Evolutionary conservation across 1,140 invertebrate genomes (phyloP).

Genomic region (Ooceraea biroi): DNA sequence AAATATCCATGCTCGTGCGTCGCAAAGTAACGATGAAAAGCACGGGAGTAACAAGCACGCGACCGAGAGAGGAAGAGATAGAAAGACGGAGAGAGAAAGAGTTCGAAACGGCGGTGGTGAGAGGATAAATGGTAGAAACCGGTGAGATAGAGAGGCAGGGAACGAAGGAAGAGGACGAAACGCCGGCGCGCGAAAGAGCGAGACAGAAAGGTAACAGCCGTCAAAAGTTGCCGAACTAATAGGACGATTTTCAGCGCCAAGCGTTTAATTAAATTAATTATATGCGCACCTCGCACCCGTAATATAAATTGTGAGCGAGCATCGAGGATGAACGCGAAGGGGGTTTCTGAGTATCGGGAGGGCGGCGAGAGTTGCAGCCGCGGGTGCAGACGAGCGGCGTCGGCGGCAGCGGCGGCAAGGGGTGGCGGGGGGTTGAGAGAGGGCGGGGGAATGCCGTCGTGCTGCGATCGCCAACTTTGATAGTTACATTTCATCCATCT

Average conservation of each 20-base stretch:
- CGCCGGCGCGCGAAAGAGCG: conserved; percentile 35
- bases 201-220: conserved; percentile 73
- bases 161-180: conserved; percentile 65
- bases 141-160: conserved; percentile 59
- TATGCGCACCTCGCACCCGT: conserved; percentile 83
- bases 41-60: conserved; percentile 26
- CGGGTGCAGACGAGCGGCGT: conserved; percentile 19
- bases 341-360: conserved; percentile 62
- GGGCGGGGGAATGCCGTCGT: conserved; percentile 74
- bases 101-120: conserved; percentile 11
- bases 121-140: conserved; percentile 55
- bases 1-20: conserved; percentile 40
- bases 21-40: conserved; percentile 34
- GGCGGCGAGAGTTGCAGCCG: conserved; percentile 50
- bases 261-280: conserved; percentile 87
- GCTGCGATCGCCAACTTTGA: conserved; percentile 85
- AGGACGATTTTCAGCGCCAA: conserved; percentile 84
- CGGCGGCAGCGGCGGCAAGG: not conserved
- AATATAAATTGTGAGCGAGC: conserved; percentile 85
- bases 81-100: not conserved
- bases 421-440: conserved; percentile 59
- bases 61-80: conserved; percentile 25
- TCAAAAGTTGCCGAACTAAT: conserved; percentile 85
- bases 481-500: conserved; percentile 85
- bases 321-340: conserved; percentile 73